Percentiles rank a stretch among this genome's conserved stretches.
These are phyloP conservation scores for Hypocryptadius cinnamomeus DNA, from an alignment of 2,113 vertebrate genomes.

Conservation along the genomic window DNA sequence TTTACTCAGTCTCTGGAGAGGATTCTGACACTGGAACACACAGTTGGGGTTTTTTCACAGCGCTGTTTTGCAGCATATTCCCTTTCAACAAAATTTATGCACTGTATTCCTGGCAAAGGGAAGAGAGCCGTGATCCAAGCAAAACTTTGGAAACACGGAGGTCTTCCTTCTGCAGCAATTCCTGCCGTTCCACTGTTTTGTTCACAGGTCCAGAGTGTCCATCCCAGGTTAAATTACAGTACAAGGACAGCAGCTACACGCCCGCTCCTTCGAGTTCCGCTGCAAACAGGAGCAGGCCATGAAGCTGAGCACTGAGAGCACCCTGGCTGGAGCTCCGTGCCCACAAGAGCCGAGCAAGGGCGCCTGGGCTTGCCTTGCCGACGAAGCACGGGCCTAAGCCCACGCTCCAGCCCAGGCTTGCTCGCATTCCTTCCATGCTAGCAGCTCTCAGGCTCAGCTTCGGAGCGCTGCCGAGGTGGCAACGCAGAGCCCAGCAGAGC, in stretches of 20 bases:
- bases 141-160: background rate
- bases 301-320: background rate
- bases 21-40: background rate
- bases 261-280: background rate
- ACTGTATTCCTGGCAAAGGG: background rate
- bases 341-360: background rate
- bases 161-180: background rate
- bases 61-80: background rate
- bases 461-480: background rate
- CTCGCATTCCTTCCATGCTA: background rate
- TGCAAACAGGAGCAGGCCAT: background rate
- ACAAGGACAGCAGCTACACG: accelerated
- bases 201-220: background rate
- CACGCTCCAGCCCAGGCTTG: conserved; percentile 21
- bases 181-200: background rate
- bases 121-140: background rate
- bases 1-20: background rate
- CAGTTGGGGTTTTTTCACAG: background rate
- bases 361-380: conserved; percentile 1
- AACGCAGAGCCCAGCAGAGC: background rate
- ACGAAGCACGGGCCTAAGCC: background rate
- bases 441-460: background rate
- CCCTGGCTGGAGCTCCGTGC: background rate
- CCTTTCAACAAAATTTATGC: background rate
- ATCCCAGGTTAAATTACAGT: accelerated